phyloP scores from a whole-genome alignment of 2,797 vertebrate genomes.

The Danio aesculapii region DNA sequence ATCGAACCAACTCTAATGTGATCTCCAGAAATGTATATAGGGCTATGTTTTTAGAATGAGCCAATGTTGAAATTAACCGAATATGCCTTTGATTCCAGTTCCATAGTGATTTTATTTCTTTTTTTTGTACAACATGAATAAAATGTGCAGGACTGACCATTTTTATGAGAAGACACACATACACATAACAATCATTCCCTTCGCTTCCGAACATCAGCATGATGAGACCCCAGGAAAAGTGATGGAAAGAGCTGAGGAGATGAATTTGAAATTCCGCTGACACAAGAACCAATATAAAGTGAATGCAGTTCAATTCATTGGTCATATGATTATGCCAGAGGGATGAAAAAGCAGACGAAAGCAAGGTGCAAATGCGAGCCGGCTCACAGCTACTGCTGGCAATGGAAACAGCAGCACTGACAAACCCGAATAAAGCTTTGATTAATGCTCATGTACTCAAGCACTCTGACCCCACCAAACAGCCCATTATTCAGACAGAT shows the following conservation, averaged over 20 bases:
- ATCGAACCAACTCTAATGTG: too few relatives aligned
- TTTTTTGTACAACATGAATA: not conserved
- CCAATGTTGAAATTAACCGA: not conserved
- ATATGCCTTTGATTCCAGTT: not conserved
- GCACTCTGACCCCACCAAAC: constrained; percentile 11
- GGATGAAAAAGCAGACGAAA: constrained; percentile 16
- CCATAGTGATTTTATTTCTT: not conserved
- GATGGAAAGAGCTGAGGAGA: constrained; percentile 25
- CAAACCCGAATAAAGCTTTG: constrained; percentile 29
- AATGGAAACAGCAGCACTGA: constrained; percentile 18
- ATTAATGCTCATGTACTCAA: constrained; percentile 33
- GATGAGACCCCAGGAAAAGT: not conserved
- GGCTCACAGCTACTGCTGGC: constrained; percentile 17
- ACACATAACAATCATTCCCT: not conserved
- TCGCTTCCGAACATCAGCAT: not conserved
- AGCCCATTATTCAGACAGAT: constrained; percentile 30
- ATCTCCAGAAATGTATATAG: too few relatives aligned
- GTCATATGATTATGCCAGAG: constrained; percentile 9
- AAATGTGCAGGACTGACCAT: not conserved
- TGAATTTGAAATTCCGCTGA: constrained; percentile 9
- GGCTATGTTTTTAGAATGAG: too few relatives aligned
- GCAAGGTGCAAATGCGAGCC: constrained; percentile 16
- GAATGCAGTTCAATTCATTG: constrained; percentile 1
- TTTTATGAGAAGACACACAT: not conserved
- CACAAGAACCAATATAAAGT: constrained; percentile 32